Base-by-base conservation (phyloP, 1,140 invertebrate species). In the Dolichoris vasculosae region DNA sequence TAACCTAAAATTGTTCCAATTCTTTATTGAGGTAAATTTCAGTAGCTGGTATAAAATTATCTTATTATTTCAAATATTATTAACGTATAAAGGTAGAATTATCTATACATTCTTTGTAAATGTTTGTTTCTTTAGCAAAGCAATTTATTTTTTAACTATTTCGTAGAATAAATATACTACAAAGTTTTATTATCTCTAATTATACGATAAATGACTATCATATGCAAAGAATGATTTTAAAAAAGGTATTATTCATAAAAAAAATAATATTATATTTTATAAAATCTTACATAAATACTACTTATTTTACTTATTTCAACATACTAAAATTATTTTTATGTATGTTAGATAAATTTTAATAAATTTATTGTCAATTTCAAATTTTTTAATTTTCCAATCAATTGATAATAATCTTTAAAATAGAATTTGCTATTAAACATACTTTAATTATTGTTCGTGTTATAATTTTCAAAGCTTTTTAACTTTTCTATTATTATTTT, bases 21-120 rank as follows among this genome's bases (percentile, higher is more conserved):
- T 46, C 55, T 80, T 43, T 38, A 26, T 46, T 46, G 59, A 55
- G 40, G 11, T 13, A 38, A 46, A 80, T 67, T 80, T 46, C 59
- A 23, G 79, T 81, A 81, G 79, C 38, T 51, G 17, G 26, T 43
- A 69, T 71, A 81, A 51, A 64, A 80, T 80, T 43, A 67, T 67
- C 38, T 30, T 64, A 80, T 46, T 67, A 80, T 67, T 43, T 46
- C 8, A 32, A 80, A 80, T 67, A 67, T 80, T 81, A 32, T 81
- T 48, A 67, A 64, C 78, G 35, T 46, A 80, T 81, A n/a, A 81
- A 43, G 38, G 23, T 75, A 38, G 30, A 55, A 59, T 55, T 59
- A 23, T 55, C 59, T 55, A 59, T 78, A 55, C 48, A 35, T 78
- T 55, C 48, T 48, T 78, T 20, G 46, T 78, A 0, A 78, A 59